Conservation (phyloP, 1,140 invertebrate species). For the Pogonognathellus flavescens region DNA sequence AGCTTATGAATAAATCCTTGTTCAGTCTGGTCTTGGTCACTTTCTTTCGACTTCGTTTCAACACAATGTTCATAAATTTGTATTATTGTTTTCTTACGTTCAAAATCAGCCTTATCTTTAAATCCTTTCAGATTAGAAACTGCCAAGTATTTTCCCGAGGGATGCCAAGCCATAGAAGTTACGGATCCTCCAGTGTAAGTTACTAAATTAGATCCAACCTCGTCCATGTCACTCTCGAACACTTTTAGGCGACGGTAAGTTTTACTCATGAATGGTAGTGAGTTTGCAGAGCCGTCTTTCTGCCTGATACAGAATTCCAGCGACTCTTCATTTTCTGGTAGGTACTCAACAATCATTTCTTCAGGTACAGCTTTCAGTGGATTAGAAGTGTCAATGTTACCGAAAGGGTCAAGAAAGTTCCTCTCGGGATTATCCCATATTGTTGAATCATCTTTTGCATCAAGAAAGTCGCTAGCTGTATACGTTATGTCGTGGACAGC, state of each 20-base stretch:
- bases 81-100: slow-evolving; percentile 25
- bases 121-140: slow-evolving; percentile 44
- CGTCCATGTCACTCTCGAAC: slow-evolving; percentile 58
- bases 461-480: slow-evolving; percentile 17
- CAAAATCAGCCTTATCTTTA: slow-evolving; percentile 30
- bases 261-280: neutral
- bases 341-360: slow-evolving; percentile 8
- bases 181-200: slow-evolving; percentile 60
- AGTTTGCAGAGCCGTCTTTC: neutral
- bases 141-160: slow-evolving; percentile 59
- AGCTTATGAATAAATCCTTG: neutral
- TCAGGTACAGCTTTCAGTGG: neutral
- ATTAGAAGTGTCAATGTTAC: neutral
- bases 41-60: neutral
- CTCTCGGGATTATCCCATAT: slow-evolving; percentile 52
- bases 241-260: slow-evolving; percentile 52
- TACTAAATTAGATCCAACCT: neutral
- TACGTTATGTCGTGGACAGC: neutral
- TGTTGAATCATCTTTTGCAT: neutral
- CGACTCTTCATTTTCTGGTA: slow-evolving; percentile 39
- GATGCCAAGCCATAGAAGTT: slow-evolving; percentile 59
- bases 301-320: slow-evolving; percentile 19
- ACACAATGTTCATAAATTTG: slow-evolving; percentile 59
- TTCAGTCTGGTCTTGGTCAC: neutral
- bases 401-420: slow-evolving; percentile 44